A percentile compares a stretch with the other conserved stretches of the same genome.
Evolutionary conservation across 2,113 vertebrate species (phyloP).

Genomic region (Callionymus lyra): DNA sequence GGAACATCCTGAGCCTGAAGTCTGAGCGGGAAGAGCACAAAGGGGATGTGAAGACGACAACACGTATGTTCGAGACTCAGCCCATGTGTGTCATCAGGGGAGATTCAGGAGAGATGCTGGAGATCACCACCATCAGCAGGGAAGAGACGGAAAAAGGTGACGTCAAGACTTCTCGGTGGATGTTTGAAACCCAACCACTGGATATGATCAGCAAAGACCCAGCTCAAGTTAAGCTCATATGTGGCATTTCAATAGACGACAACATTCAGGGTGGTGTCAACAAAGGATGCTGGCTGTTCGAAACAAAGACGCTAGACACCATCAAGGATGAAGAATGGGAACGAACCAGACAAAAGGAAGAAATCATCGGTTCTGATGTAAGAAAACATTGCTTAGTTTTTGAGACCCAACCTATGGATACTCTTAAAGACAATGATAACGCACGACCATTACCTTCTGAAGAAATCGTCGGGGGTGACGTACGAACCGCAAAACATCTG

Average conservation of each 20-base stretch:
- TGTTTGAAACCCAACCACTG: conserved; percentile 79
- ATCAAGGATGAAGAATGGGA: conserved; percentile 80
- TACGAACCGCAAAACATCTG: conserved; percentile 72
- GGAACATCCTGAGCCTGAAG: conserved; percentile 72
- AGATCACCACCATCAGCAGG: conserved; percentile 77
- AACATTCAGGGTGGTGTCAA: conserved; percentile 64
- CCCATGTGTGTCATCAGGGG: conserved; percentile 77
- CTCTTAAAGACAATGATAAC: conserved; percentile 71
- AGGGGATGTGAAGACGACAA: conserved; percentile 75
- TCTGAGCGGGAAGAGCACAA: conserved; percentile 81
- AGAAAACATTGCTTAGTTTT: conserved; percentile 79
- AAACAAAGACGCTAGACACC: conserved; percentile 76
- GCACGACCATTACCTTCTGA: conserved; percentile 46
- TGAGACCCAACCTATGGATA: conserved; percentile 79
- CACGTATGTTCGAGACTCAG: conserved; percentile 76
- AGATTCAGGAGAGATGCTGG: conserved; percentile 73
- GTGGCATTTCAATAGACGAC: conserved; percentile 76
- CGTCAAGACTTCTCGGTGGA: conserved; percentile 75
- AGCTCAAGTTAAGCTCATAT: conserved; percentile 70
- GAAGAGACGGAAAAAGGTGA: conserved; percentile 77
- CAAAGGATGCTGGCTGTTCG: conserved; percentile 77
- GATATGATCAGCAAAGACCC: conserved; percentile 76
- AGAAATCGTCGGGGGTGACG: conserved; percentile 79
- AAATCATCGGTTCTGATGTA: conserved; percentile 77
- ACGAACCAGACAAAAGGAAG: conserved; percentile 65